phyloP scores from a whole-genome alignment of 2,888 invertebrate species.

The Trileptium ribeirensis region DNA sequence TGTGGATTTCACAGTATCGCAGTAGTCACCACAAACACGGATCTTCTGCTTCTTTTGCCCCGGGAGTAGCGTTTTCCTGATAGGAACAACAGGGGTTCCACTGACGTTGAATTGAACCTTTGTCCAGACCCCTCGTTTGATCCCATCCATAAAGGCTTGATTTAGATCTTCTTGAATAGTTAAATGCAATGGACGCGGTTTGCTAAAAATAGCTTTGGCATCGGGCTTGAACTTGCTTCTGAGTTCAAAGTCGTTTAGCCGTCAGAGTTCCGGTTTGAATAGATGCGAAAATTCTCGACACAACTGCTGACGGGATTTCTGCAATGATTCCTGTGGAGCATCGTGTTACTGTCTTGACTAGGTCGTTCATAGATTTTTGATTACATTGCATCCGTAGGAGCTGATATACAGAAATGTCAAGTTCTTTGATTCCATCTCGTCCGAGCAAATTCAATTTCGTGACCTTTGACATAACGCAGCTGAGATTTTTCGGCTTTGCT shows the following conservation, averaged over 20 bases:
- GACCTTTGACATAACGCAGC: not conserved
- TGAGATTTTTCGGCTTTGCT: not conserved
- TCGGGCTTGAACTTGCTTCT: not conserved
- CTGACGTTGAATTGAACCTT: not conserved
- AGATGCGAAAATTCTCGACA: not conserved
- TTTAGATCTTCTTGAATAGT: not conserved
- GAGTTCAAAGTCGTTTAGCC: not conserved
- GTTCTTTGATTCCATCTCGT: not conserved
- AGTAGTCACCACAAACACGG: conserved; percentile 10
- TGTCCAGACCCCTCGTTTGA: not conserved
- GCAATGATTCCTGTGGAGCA: too few relatives aligned
- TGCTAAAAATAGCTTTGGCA: not conserved
- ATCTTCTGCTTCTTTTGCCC: not conserved
- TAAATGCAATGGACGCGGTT: not conserved
- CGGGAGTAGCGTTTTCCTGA: conserved; percentile 4
- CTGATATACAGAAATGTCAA: not conserved
- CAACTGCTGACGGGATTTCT: not conserved
- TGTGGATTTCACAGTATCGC: not conserved
- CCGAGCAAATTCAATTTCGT: not conserved
- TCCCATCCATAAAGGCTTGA: not conserved
- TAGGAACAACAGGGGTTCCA: conserved; percentile 1
- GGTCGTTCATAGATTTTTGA: too few relatives aligned
- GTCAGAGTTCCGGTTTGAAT: not conserved
- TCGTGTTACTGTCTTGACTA: too few relatives aligned
- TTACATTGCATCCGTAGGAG: too few relatives aligned